Evolutionary conservation across 2,888 invertebrate genomes (phyloP), one percentile per base, ranked within the genome.

Genomic region (Cryptus armator): DNA sequence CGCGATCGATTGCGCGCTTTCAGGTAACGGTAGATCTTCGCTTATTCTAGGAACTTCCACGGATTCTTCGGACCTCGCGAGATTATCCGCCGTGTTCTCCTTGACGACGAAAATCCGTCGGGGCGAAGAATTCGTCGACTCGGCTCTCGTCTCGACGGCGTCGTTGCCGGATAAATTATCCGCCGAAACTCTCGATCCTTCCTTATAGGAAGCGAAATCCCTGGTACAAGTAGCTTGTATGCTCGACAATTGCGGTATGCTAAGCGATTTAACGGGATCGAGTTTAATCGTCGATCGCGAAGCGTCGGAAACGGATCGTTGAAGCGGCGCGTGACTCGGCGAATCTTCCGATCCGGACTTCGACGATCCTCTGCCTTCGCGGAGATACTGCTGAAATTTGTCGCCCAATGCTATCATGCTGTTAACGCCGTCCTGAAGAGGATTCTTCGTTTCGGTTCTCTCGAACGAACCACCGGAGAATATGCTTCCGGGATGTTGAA

Each of bases 401-500:
- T 91, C 91, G 19, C 91, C 91, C n/a, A 91, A 76, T 5, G 90
- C 88, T 80, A 92, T 88, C 86, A 91, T 84, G 29, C 87, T 89
- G 77, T 85, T 91, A 3, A 91, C 88, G 37, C 89, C 86, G 32
- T 87, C 90, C 66, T 91, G 91, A 9, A 91, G 62, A 1, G 89
- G 83, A 86, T 87, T 91, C 81, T 84, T 90, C 53, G 81, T 75
- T 37, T 90, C 88, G 56, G 87, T 59, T 67, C 87, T 87, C 46
- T 89, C 88, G 67, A 87, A 85, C 89, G 94, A 37, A 88, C 94
- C 87, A 83, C 96, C 95, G 10, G 96, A 95, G 89, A 96, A 96
- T 72, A 96, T 92, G 87, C 95, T 95, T 71, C 95, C 94, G 0
- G 96, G 96, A 90, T 96, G 95, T 86, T 96, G 96, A 90, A 97